Conservation (phyloP, 2,797 vertebrate species). For the Sebastes hubbsi region DNA sequence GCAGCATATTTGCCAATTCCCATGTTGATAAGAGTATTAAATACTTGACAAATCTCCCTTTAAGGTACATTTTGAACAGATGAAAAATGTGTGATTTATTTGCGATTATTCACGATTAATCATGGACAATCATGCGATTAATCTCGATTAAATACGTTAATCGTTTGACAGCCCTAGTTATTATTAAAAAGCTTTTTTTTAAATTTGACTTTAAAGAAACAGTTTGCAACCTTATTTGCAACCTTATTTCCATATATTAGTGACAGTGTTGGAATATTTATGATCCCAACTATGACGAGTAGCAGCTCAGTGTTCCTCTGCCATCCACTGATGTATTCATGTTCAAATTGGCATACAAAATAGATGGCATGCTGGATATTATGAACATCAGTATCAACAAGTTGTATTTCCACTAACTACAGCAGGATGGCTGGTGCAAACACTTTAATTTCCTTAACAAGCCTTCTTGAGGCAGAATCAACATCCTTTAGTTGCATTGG, state of each 20-base stretch:
- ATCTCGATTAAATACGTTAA: no score
- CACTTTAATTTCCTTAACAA: neutral
- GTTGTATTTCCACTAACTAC: neutral
- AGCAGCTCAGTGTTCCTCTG: neutral
- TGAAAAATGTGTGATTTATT: no score
- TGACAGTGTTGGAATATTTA: neutral
- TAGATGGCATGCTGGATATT: neutral
- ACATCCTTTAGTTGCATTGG: neutral
- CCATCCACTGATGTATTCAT: neutral
- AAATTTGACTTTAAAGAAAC: neutral
- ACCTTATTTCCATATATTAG: neutral
- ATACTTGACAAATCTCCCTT: no score
- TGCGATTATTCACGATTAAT: no score
- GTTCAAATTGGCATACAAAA: neutral
- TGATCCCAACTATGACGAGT: neutral
- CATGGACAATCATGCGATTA: no score
- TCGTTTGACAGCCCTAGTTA: no score
- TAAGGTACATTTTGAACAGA: no score
- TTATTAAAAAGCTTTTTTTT: no score
- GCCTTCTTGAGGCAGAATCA: conserved; percentile 9
- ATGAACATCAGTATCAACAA: neutral
- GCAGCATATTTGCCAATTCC: no score
- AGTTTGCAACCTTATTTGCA: neutral
- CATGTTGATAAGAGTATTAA: no score
- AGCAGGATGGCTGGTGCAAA: neutral